Conservation (phyloP, 2,113 vertebrate genomes). For the Aphyosemion australe region DNA sequence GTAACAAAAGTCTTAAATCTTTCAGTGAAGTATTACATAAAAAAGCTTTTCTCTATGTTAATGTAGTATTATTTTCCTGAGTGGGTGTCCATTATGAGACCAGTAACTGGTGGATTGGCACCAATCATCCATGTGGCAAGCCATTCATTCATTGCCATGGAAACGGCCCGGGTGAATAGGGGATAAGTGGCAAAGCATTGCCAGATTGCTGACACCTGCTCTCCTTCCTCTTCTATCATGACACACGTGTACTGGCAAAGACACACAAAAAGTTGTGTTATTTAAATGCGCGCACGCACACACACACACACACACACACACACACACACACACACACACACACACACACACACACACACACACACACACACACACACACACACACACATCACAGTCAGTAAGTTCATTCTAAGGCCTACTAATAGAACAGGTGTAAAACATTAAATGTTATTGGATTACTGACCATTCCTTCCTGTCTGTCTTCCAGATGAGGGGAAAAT, state of each 20-base stretch:
- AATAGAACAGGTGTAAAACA: not conserved
- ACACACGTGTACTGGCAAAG: conserved; percentile 32
- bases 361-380: conserved; percentile 11
- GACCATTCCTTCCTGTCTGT: too few relatives aligned
- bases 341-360: conserved; percentile 8
- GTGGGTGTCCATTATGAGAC: conserved; percentile 72
- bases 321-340: conserved; percentile 11
- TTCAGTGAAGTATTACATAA: conserved; percentile 26
- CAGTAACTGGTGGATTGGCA: conserved; percentile 74
- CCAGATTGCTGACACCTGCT: conserved; percentile 79
- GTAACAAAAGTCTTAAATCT: conserved; percentile 12
- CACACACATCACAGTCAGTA: conserved; percentile 2
- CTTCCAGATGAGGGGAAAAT: too few relatives aligned
- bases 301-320: not conserved
- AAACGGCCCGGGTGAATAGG: conserved; percentile 73
- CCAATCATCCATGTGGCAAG: conserved; percentile 76
- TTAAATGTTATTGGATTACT: not conserved
- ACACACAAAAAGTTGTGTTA: conserved; percentile 31
- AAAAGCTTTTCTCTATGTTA: conserved; percentile 53
- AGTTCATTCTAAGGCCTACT: not conserved
- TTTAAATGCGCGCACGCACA: conserved; percentile 19
- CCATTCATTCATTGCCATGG: conserved; percentile 78
- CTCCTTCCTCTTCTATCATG: conserved; percentile 61
- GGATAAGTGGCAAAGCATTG: conserved; percentile 73
- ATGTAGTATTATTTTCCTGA: conserved; percentile 68